Percentiles rank a stretch among this genome's conserved stretches.
Evolutionary conservation across 2,797 vertebrate species (phyloP).

Genomic region (Lepidocolaptes lacrymiger): DNA sequence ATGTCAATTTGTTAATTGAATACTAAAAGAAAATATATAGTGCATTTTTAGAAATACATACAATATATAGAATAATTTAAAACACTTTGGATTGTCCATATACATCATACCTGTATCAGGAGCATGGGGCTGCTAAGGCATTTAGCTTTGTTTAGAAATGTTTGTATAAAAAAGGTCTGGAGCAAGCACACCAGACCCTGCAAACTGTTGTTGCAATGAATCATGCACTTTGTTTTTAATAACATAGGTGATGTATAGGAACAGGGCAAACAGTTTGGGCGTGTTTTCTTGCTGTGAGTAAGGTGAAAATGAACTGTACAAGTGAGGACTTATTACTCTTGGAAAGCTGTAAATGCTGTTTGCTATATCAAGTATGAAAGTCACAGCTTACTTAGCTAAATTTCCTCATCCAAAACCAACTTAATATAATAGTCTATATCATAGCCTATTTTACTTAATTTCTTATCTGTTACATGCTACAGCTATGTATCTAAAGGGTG

Average conservation of each 20-base stretch:
- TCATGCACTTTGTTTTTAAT: not conserved
- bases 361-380: not conserved
- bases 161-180: not conserved
- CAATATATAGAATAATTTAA: not conserved
- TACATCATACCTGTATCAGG: not conserved
- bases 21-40: not conserved
- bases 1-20: not conserved
- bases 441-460: not conserved
- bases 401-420: not conserved
- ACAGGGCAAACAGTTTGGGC: not conserved
- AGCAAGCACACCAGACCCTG: not conserved
- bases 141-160: not conserved
- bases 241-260: not conserved
- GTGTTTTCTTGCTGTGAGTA: not conserved
- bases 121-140: not conserved
- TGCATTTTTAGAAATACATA: not conserved
- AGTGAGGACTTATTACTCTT: not conserved
- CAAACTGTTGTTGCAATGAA: not conserved
- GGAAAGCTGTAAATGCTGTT: not conserved
- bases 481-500: not conserved
- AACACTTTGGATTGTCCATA: fast-evolving
- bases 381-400: not conserved
- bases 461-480: not conserved
- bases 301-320: not conserved
- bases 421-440: not conserved